These are phyloP conservation scores for Helobdella robusta DNA, from an alignment of 2,888 invertebrate species.

Conservation along the genomic window DNA sequence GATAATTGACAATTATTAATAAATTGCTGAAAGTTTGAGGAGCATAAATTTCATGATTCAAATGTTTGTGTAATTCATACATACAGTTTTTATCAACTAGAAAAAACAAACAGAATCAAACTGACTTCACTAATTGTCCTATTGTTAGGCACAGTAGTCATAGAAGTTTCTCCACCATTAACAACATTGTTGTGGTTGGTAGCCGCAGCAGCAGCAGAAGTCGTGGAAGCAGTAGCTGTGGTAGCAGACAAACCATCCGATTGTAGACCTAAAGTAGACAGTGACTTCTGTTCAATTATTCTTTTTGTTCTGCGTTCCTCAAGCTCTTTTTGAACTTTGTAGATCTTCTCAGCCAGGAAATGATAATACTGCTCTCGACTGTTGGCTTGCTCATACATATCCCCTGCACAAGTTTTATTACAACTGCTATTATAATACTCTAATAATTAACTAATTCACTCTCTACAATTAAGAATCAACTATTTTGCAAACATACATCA, in stretches of 20 bases:
- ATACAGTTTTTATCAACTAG: no score
- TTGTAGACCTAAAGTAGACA: no score
- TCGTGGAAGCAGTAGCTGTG: background rate
- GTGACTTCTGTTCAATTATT: slow-evolving; percentile 2
- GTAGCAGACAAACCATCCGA: no score
- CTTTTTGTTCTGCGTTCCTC: slow-evolving; percentile 54
- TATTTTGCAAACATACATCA: slow-evolving; percentile 97
- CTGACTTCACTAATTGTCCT: background rate
- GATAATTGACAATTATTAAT: no score
- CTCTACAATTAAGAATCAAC: slow-evolving; percentile 91
- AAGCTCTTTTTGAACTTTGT: slow-evolving; percentile 95
- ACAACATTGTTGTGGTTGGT: background rate
- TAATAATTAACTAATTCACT: no score
- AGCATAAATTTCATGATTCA: no score
- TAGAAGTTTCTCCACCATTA: background rate
- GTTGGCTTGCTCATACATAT: slow-evolving; percentile 98
- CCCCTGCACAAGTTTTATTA: slow-evolving; percentile 83
- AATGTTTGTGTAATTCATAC: no score
- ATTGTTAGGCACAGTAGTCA: background rate
- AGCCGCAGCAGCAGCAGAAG: slow-evolving; percentile 5
- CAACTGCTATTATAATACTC: slow-evolving; percentile 93
- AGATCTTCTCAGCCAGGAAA: slow-evolving; percentile 93
- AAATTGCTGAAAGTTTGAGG: no score
- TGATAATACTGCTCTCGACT: slow-evolving; percentile 97
- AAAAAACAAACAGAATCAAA: no score